Conservation (phyloP, 2,113 vertebrate species). For the Pampusana beccarii region DNA sequence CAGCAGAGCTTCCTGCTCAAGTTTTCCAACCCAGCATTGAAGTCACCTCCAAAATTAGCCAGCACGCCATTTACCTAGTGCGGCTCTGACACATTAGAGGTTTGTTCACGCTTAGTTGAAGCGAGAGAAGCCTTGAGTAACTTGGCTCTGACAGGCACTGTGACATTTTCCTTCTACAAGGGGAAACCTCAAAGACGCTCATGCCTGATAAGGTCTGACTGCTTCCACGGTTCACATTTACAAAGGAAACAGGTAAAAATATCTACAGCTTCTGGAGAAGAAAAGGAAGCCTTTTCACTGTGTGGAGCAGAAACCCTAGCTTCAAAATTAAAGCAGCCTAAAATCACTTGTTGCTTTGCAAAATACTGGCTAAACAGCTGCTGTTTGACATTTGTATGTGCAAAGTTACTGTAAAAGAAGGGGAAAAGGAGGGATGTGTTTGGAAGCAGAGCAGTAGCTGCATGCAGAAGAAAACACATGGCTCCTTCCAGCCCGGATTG, state of each 20-base stretch:
- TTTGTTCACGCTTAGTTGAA: background rate
- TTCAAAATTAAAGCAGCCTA: background rate
- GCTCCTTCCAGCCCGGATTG: background rate
- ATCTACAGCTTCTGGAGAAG: background rate
- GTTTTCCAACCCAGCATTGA: background rate
- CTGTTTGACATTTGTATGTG: slow-evolving; percentile 27
- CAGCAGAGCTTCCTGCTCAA: background rate
- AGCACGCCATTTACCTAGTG: background rate
- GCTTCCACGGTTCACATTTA: background rate
- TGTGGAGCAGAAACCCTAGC: background rate
- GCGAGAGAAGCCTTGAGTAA: background rate
- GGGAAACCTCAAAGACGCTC: background rate
- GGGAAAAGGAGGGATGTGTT: background rate
- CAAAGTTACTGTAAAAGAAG: slow-evolving; percentile 29
- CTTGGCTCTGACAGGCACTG: background rate
- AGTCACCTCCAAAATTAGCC: background rate
- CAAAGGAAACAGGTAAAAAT: background rate
- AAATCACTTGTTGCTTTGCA: slow-evolving; percentile 1
- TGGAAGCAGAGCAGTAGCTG: background rate
- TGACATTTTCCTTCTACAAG: background rate
- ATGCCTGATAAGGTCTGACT: background rate
- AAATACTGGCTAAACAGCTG: slow-evolving; percentile 33
- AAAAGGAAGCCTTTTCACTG: background rate
- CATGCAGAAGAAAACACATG: background rate
- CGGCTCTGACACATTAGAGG: background rate